Evolutionary conservation across 2,797 vertebrate genomes (phyloP).

Genomic region (Parauchenoglanis punctatus): DNA sequence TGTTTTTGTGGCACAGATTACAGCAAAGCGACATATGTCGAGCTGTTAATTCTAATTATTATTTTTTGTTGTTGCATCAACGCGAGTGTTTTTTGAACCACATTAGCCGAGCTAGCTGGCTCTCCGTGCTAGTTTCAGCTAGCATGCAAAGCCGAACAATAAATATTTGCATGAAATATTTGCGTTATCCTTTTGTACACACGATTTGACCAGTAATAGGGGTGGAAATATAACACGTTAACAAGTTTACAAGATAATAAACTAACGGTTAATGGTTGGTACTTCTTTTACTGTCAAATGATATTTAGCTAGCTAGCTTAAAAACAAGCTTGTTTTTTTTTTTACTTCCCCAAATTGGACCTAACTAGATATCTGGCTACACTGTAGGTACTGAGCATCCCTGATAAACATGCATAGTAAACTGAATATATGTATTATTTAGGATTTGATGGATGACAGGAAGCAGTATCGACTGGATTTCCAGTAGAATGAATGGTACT

Average conservation of each 20-base stretch:
- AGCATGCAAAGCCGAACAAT: background rate
- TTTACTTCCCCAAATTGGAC: background rate
- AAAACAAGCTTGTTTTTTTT: background rate
- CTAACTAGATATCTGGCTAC: background rate
- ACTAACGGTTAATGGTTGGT: background rate
- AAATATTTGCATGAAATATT: conserved; percentile 1
- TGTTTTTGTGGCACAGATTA: background rate
- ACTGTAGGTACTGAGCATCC: background rate
- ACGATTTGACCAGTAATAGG: background rate
- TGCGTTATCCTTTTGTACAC: background rate
- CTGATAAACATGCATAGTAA: background rate
- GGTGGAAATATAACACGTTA: background rate
- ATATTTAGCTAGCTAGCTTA: background rate
- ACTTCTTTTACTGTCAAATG: background rate
- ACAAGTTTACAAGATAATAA: background rate
- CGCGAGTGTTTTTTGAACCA: background rate
- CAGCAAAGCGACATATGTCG: background rate
- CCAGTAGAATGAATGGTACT: conserved; percentile 14
- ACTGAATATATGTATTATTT: background rate
- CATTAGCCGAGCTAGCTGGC: conserved; percentile 14
- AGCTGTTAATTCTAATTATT: background rate
- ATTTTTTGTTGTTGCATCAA: background rate
- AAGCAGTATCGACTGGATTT: background rate
- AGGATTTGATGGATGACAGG: conserved; percentile 9
- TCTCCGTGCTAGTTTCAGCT: background rate